Conservation (phyloP, 2,888 invertebrate species). For the Eupeodes latifasciatus region DNA sequence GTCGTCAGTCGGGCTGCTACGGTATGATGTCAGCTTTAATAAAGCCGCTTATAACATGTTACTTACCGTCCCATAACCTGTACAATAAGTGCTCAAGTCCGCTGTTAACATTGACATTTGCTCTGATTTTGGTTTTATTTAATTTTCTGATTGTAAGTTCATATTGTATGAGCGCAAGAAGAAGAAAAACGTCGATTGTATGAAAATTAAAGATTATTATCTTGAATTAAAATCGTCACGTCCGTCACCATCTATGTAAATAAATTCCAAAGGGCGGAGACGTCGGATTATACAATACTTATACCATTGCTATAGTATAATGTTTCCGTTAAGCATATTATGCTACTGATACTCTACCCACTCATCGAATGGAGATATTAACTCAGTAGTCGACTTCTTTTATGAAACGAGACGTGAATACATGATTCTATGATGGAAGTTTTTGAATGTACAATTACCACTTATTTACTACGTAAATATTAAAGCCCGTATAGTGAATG, state of each 20-base stretch:
- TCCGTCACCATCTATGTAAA: not conserved
- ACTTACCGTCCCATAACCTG: not conserved
- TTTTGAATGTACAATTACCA: not conserved
- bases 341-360: not conserved
- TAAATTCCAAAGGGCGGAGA: slow-evolving; percentile 57
- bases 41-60: not conserved
- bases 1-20: not conserved
- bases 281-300: slow-evolving; percentile 42
- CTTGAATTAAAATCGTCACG: not conserved
- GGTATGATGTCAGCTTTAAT: not conserved
- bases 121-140: not conserved
- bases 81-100: not conserved
- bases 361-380: slow-evolving; percentile 18
- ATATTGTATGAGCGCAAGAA: not conserved
- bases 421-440: slow-evolving; percentile 2
- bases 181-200: not conserved
- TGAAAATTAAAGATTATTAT: slow-evolving; percentile 33
- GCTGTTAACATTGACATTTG: slow-evolving; percentile 6
- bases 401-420: slow-evolving; percentile 43
- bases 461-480: not conserved
- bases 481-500: not conserved
- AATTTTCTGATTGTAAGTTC: not conserved
- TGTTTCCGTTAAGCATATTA: not conserved
- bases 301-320: not conserved
- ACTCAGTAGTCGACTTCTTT: not conserved